These are phyloP conservation scores for Pseudomyrmex flavicornis DNA, from an alignment of 1,140 invertebrate species.

Conservation along the genomic window DNA sequence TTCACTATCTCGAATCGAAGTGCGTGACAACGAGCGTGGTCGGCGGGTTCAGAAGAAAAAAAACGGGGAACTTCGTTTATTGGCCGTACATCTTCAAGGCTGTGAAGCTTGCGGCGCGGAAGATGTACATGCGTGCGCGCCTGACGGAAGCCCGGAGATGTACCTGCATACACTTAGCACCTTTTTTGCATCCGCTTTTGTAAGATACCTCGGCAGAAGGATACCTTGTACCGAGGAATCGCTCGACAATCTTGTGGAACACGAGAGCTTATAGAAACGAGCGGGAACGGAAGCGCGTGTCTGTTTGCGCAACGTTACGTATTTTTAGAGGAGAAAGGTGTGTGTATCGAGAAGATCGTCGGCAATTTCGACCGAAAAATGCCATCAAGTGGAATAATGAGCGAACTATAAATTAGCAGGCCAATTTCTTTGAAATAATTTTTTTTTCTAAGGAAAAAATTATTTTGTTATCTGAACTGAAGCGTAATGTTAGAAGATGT, in stretches of 20 bases:
- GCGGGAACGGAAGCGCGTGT: constrained; percentile 47
- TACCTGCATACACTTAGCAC: constrained; percentile 81
- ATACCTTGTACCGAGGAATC: constrained; percentile 49
- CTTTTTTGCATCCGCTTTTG: constrained; percentile 82
- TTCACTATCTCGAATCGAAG: constrained; percentile 64
- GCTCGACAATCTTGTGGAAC: constrained; percentile 53
- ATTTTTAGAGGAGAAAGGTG: constrained; percentile 56
- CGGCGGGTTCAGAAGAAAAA: constrained; percentile 62
- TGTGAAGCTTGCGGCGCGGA: constrained; percentile 49
- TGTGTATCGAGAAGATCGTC: constrained; percentile 13
- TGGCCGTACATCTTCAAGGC: constrained; percentile 63
- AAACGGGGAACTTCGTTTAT: constrained; percentile 60
- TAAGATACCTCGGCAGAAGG: constrained; percentile 66
- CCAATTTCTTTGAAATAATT: no score
- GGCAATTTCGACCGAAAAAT: constrained; percentile 31
- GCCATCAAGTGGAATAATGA: neutral
- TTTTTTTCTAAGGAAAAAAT: neutral
- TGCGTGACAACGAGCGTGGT: constrained; percentile 19
- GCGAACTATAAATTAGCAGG: no score
- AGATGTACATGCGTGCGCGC: constrained; percentile 43
- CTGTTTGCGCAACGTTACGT: constrained; percentile 50
- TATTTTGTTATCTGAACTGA: neutral
- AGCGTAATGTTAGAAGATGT: neutral
- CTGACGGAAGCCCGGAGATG: constrained; percentile 73
- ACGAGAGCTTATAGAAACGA: constrained; percentile 38